Base-by-base conservation (phyloP, 2,113 vertebrate species). In the Gadus macrocephalus region DNA sequence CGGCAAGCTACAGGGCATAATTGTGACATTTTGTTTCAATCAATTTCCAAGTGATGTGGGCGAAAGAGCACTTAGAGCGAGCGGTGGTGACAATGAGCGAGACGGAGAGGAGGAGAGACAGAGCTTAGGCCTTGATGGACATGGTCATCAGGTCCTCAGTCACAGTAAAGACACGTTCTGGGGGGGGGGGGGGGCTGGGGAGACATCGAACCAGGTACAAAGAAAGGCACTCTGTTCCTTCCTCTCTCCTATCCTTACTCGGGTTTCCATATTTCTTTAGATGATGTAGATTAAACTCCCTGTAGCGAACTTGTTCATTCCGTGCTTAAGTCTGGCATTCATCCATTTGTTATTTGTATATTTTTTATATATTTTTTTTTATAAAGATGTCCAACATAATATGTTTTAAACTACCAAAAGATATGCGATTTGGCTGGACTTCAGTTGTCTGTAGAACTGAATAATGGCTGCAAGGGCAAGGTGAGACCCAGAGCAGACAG, bases 1-100 rank as follows among this genome's bases (percentile, higher is more conserved):
- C 83, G 78, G 85, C 80, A 77, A 90, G 90, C 90, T 91, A 90
- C 87, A 86, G 89, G 89, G 89, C 89, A 89, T 92, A 90, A 92
- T 92, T 92, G 91, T 92, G 91, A 92, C 92, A 91, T 93, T 93
- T 92, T 90, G 90, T 91, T 93, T 92, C 90, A 91, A 92, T 92
- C 90, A 89, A 90, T 92, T 91, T 90, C 88, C 86, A 90, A 92
- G 89, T 89, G 86, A 81, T 84, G 83, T 83, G 85, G 86, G 85
- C 81, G 82, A 90, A 89, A 91, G 91, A 91, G 89, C 89, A 92
- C 88, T 91, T 89, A 91, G 83, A 89, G 81, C 83, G 87, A 87
- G 86, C 86, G 80, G 84, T 88, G 81, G 80, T 80, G 85, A 85
- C 83, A 86, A 85, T 84, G 83, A 81, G 77, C 67, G 78, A 73